Evolutionary conservation across 1,140 invertebrate species (phyloP).

Genomic region (Hermetia illucens): DNA sequence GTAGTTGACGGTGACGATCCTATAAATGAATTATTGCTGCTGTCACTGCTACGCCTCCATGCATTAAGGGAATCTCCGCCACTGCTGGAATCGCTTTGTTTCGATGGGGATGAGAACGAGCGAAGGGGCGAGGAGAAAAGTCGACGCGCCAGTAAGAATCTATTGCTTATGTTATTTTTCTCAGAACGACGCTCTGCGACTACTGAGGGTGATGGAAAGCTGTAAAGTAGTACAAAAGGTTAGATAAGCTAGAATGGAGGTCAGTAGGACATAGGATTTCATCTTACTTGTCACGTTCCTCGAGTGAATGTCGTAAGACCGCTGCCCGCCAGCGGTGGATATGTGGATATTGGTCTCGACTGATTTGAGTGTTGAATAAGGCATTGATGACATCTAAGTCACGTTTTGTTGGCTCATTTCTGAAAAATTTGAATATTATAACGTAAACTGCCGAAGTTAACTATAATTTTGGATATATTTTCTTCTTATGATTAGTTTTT

Average conservation of each 20-base stretch:
- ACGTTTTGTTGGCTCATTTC: conserved; percentile 48
- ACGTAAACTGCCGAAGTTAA: no score
- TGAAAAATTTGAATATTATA: conserved; percentile 23
- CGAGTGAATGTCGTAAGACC: conserved; percentile 35
- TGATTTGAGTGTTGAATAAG: conserved; percentile 34
- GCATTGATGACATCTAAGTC: conserved; percentile 57
- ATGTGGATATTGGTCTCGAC: conserved; percentile 42
- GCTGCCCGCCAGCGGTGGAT: conserved; percentile 52
- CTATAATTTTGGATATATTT: no score
- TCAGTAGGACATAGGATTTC: background rate
- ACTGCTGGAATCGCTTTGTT: background rate
- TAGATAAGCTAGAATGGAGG: background rate
- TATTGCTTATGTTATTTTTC: background rate
- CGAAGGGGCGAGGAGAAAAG: no score
- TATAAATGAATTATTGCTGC: background rate
- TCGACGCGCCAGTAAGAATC: no score
- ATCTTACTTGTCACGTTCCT: conserved; percentile 39
- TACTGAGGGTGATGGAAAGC: conserved; percentile 1
- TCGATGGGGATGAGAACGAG: no score
- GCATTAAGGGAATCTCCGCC: background rate
- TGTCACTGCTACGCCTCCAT: background rate
- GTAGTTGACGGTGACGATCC: background rate
- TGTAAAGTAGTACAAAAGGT: background rate
- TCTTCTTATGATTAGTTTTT: no score
- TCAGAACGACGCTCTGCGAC: background rate